These are phyloP conservation scores for Luidia sarsii DNA, from an alignment of 53 echinoderm and acorn worm genomes.

Conservation along the genomic window DNA sequence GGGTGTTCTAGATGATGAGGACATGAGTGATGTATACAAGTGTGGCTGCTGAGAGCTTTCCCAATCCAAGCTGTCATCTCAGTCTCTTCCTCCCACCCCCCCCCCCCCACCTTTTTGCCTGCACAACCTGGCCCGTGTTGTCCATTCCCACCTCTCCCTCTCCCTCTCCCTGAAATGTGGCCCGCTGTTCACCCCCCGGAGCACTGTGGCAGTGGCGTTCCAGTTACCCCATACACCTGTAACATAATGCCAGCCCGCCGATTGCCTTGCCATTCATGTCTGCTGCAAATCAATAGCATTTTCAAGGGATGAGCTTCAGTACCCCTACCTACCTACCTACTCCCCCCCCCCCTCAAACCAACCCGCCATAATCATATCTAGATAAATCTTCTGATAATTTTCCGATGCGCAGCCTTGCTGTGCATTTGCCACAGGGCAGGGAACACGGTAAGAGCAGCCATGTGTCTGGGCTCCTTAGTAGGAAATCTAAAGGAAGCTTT, in stretches of 20 bases:
- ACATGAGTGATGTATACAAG: too few relatives aligned
- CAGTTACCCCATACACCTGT: constrained; percentile 44
- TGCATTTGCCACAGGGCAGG: too few relatives aligned
- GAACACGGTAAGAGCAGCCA: too few relatives aligned
- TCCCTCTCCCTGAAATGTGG: constrained; percentile 3
- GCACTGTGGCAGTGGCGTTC: constrained; percentile 30
- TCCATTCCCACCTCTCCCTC: not conserved
- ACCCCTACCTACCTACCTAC: too few relatives aligned
- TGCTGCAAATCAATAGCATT: constrained; percentile 46
- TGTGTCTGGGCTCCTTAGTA: too few relatives aligned
- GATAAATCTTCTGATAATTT: constrained; percentile 27
- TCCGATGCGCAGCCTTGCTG: not conserved
- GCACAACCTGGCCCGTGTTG: not conserved
- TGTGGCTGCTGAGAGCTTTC: too few relatives aligned
- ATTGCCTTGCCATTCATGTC: constrained; percentile 51
- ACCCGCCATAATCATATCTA: constrained; percentile 39
- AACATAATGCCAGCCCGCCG: constrained; percentile 45
- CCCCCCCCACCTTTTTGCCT: too few relatives aligned
- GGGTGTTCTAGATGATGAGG: too few relatives aligned
- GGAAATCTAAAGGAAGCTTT: too few relatives aligned
- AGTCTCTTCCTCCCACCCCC: too few relatives aligned
- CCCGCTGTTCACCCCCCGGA: constrained; percentile 47
- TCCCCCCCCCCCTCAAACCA: not conserved
- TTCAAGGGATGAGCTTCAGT: constrained; percentile 40
- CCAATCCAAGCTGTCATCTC: too few relatives aligned